Percentiles rank a stretch among this genome's conserved stretches.
Conservation (phyloP, 2,888 invertebrate species). For the Epicampocera succincta region DNA sequence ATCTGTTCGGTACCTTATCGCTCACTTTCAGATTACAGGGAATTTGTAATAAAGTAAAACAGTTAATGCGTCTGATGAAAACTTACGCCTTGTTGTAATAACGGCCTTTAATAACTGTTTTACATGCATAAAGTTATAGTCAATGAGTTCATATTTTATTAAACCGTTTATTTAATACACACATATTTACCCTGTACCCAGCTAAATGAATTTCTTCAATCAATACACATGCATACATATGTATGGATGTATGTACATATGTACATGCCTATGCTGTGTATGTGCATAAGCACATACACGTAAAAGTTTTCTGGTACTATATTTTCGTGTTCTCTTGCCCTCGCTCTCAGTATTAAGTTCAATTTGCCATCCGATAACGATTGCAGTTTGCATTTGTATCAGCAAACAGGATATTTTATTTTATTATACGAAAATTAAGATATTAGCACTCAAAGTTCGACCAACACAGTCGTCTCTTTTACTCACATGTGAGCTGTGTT, state of each 20-base stretch:
- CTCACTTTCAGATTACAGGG: no score
- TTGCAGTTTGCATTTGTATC: slow-evolving; percentile 49
- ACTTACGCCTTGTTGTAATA: no score
- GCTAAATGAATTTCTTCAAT: slow-evolving; percentile 51
- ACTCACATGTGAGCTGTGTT: slow-evolving; percentile 26
- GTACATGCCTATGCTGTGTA: no score
- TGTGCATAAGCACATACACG: background rate
- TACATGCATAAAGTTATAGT: no score
- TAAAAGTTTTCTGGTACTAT: slow-evolving; percentile 14
- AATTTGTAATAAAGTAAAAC: no score
- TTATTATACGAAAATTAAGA: slow-evolving; percentile 78
- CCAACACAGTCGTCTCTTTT: slow-evolving; percentile 65
- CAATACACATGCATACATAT: slow-evolving; percentile 35
- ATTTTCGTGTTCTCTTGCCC: slow-evolving; percentile 11
- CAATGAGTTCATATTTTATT: no score
- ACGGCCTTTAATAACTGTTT: no score
- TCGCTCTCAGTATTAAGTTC: background rate
- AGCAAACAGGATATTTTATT: slow-evolving; percentile 79
- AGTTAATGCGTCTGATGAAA: no score
- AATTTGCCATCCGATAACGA: slow-evolving; percentile 8
- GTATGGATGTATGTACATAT: background rate
- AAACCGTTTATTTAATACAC: background rate
- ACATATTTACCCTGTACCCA: no score
- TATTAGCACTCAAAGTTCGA: slow-evolving; percentile 24
- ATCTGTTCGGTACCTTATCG: no score